Percentiles rank a stretch among this genome's conserved stretches.
phyloP scores from a whole-genome alignment of 1,140 invertebrate genomes.

The Drosophila melanica region DNA sequence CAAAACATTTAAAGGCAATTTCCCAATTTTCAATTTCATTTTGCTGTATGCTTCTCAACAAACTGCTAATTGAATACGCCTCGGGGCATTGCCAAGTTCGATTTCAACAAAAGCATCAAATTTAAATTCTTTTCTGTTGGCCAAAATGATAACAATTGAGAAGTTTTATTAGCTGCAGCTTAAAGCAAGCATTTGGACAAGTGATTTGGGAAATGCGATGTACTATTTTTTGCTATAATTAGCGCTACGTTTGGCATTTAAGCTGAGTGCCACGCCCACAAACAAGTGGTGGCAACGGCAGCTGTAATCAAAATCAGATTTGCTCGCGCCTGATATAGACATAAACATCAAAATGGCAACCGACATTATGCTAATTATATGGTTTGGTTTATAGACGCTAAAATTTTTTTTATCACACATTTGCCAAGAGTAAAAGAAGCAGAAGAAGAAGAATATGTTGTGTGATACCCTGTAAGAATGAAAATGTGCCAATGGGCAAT shows the following conservation, averaged over 20 bases:
- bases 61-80: constrained; percentile 41
- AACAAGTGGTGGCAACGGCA: constrained; percentile 9
- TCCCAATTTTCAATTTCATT: constrained; percentile 29
- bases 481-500: not conserved
- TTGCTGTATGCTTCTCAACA: constrained; percentile 3
- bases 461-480: not conserved
- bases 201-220: no score
- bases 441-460: not conserved
- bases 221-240: not conserved
- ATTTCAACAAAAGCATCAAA: not conserved
- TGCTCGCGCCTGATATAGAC: constrained; percentile 36
- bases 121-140: not conserved
- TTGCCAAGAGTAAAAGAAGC: not conserved
- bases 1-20: constrained; percentile 30
- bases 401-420: constrained; percentile 29
- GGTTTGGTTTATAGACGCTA: constrained; percentile 39
- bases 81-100: not conserved
- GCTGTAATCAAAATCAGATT: constrained; percentile 59
- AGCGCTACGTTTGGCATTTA: not conserved
- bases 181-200: not conserved
- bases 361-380: constrained; percentile 73
- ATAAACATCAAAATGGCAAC: constrained; percentile 13
- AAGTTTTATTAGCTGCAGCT: not conserved
- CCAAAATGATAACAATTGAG: constrained; percentile 21
- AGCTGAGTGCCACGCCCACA: constrained; percentile 41